Percentiles rank a stretch among this genome's conserved stretches.
Conservation (phyloP, 2,797 vertebrate genomes). For the Eulemur mongoz region DNA sequence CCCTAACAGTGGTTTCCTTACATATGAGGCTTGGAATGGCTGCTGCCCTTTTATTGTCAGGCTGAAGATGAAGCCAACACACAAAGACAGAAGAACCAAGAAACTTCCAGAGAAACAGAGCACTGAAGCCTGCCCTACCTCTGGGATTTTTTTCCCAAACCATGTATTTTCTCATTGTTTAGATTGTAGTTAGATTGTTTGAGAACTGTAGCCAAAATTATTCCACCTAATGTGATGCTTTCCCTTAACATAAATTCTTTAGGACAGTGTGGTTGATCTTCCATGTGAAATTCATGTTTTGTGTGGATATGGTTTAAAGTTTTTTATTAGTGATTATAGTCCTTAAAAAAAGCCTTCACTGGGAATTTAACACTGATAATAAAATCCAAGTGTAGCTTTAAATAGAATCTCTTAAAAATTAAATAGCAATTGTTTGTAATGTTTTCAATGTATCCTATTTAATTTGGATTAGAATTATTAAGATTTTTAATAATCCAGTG, state of each 20-base stretch:
- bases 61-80: background rate
- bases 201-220: background rate
- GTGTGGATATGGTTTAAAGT: background rate
- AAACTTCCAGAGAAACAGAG: background rate
- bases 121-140: background rate
- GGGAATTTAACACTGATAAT: background rate
- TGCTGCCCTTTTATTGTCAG: background rate
- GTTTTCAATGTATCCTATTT: background rate
- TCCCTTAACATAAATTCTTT: background rate
- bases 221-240: background rate
- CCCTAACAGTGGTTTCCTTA: background rate
- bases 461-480: background rate
- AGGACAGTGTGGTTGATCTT: background rate
- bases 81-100: background rate
- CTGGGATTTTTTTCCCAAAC: background rate
- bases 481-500: background rate
- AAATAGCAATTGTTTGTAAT: background rate
- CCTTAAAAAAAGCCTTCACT: background rate
- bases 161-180: background rate
- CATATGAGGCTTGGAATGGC: background rate
- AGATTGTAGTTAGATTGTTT: background rate
- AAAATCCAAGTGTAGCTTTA: background rate
- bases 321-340: background rate
- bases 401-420: background rate
- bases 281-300: background rate